Percentiles rank a stretch among this genome's conserved stretches.
Conservation (phyloP, 1,140 invertebrate species). For the Rhopalosiphum maidis region DNA sequence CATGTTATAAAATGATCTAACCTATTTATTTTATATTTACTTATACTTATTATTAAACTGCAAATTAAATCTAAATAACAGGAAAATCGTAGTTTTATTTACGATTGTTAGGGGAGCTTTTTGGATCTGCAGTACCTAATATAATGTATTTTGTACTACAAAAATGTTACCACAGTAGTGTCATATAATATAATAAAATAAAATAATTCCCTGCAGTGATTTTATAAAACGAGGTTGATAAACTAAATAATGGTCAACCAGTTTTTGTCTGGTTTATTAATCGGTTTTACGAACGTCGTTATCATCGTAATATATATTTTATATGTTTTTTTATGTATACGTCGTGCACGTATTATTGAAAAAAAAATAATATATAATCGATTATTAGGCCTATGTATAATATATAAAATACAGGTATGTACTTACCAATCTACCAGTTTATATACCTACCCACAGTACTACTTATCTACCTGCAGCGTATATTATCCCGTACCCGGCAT, state of each 20-base stretch:
- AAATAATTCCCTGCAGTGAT: not conserved
- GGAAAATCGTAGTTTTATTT: not conserved
- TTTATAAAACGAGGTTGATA: conserved; percentile 20
- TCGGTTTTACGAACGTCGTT: not conserved
- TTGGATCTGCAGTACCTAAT: not conserved
- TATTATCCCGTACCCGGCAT: not conserved
- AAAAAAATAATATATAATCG: conserved; percentile 3
- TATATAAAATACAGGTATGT: not conserved
- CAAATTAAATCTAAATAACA: not conserved
- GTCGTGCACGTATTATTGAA: not conserved
- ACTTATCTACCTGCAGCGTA: not conserved
- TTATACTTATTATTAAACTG: not conserved
- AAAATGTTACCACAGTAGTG: not conserved
- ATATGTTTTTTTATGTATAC: not conserved
- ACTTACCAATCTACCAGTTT: not conserved
- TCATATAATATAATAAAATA: not conserved
- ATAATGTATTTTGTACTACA: not conserved
- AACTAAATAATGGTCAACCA: conserved; percentile 7
- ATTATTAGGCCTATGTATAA: not conserved
- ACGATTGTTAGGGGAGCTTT: not conserved
- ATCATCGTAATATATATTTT: not conserved
- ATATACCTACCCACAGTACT: not conserved
- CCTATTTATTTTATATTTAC: too few species aligned
- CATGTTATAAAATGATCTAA: not conserved
- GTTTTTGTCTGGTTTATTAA: conserved; percentile 13